phyloP scores from a whole-genome alignment of 2,797 vertebrate genomes.

The Acanthurus lineatus region DNA sequence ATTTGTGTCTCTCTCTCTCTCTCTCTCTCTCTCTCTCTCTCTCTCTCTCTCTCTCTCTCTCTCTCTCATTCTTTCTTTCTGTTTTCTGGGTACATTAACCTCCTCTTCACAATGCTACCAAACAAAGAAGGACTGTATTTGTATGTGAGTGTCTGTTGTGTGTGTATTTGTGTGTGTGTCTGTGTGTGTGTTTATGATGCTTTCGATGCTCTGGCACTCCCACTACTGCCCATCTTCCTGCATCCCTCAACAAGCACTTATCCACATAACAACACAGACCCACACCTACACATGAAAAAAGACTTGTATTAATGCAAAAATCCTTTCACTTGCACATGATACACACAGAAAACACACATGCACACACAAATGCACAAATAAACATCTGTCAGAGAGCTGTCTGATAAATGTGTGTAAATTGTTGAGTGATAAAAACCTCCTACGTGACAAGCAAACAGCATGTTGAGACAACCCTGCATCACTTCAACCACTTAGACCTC shows the following conservation, averaged over 20 bases:
- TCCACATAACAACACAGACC: slow-evolving; percentile 7
- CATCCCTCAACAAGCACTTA: slow-evolving; percentile 36
- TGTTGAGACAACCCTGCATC: slow-evolving; percentile 9
- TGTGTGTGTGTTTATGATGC: slow-evolving; percentile 13
- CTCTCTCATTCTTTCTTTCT: slow-evolving; percentile 31
- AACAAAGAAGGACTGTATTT: slow-evolving; percentile 74
- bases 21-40: slow-evolving; percentile 8
- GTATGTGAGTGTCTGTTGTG: slow-evolving; percentile 11
- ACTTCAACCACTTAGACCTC: slow-evolving; percentile 12
- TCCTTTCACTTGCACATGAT: slow-evolving; percentile 10
- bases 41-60: slow-evolving; percentile 40
- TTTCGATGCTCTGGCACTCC: slow-evolving; percentile 9
- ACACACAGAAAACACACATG: slow-evolving; percentile 8
- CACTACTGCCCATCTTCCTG: slow-evolving; percentile 27
- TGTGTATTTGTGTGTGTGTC: slow-evolving; percentile 19
- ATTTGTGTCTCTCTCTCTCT: slow-evolving; percentile 53
- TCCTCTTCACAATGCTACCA: slow-evolving; percentile 63
- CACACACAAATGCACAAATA: slow-evolving; percentile 16
- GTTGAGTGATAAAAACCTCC: slow-evolving; percentile 25
- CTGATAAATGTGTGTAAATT: slow-evolving; percentile 6
- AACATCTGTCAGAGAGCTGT: slow-evolving; percentile 5
- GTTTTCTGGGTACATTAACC: slow-evolving; percentile 75
- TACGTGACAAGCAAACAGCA: slow-evolving; percentile 15
- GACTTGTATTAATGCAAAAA: slow-evolving; percentile 30
- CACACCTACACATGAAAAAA: slow-evolving; percentile 30